These are phyloP conservation scores for Chloromyia formosa DNA, from an alignment of 2,888 invertebrate species.

Conservation along the genomic window DNA sequence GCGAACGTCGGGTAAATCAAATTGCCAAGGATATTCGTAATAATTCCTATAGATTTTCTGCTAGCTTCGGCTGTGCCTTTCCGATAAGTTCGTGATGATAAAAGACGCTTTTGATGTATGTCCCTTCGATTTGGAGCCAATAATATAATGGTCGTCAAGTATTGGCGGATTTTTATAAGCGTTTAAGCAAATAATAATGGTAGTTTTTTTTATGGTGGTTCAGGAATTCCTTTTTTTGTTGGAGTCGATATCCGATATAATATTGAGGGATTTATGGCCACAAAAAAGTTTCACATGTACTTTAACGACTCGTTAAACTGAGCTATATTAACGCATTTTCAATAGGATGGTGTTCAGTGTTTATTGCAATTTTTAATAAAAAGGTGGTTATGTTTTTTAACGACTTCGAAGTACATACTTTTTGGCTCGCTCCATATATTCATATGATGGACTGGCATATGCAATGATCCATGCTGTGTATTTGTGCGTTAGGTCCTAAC, in stretches of 20 bases:
- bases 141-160: background rate
- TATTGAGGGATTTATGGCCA: background rate
- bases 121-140: constrained; percentile 10
- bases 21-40: constrained; percentile 29
- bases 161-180: constrained; percentile 15
- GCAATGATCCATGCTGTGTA: no score
- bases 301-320: background rate
- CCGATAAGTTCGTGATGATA: background rate
- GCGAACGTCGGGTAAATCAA: constrained; percentile 22
- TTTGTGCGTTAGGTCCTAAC: no score
- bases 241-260: background rate
- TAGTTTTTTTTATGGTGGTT: background rate
- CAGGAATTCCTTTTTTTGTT: background rate
- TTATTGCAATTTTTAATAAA: background rate
- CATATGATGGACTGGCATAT: no score
- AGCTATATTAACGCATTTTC: background rate
- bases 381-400: no score
- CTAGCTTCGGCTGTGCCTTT: background rate
- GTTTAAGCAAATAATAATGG: constrained; percentile 3
- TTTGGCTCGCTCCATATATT: no score
- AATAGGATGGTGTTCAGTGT: background rate
- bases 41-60: constrained; percentile 13
- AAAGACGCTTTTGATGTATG: constrained; percentile 18
- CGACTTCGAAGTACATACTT: no score
- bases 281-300: background rate